Evolutionary conservation across 2,888 invertebrate species (phyloP).

Genomic region (Alloplasta piceator): DNA sequence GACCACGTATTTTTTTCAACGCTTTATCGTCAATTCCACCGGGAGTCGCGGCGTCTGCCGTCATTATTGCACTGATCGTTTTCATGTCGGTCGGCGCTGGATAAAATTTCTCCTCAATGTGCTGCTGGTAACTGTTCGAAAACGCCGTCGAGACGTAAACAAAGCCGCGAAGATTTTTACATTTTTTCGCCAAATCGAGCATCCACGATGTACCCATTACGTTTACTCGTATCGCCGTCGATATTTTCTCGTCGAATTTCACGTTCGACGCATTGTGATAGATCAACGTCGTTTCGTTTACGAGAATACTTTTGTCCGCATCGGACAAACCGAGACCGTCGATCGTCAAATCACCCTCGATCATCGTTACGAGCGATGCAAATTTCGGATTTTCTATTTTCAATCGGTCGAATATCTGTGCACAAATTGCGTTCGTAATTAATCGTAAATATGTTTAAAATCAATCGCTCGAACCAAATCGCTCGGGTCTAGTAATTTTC

Average conservation of each 20-base stretch:
- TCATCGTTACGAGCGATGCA: constrained; percentile 22
- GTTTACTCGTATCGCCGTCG: constrained; percentile 14
- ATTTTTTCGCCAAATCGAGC: constrained; percentile 47
- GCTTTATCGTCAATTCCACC: constrained; percentile 66
- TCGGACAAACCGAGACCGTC: constrained; percentile 43
- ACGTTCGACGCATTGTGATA: constrained; percentile 61
- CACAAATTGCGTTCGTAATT: too few relatives aligned
- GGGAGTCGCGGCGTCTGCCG: constrained; percentile 62
- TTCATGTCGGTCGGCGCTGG: constrained; percentile 70
- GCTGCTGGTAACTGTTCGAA: constrained; percentile 32
- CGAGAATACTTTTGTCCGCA: constrained; percentile 17
- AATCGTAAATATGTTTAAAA: too few relatives aligned
- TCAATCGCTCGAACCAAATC: too few relatives aligned
- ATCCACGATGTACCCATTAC: constrained; percentile 51
- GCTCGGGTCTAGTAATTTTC: too few relatives aligned
- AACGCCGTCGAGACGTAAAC: constrained; percentile 60
- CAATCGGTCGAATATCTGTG: constrained; percentile 53
- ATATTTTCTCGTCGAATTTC: constrained; percentile 42
- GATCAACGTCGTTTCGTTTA: constrained; percentile 43
- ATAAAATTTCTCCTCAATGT: constrained; percentile 72
- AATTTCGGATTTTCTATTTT: constrained; percentile 24
- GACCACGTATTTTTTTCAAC: constrained; percentile 64
- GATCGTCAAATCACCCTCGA: constrained; percentile 44
- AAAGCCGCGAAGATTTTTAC: constrained; percentile 41
- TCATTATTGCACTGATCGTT: constrained; percentile 69